These are phyloP conservation scores for Geopemphigus sp. DNA, from an alignment of 1,140 invertebrate genomes.

Conservation along the genomic window DNA sequence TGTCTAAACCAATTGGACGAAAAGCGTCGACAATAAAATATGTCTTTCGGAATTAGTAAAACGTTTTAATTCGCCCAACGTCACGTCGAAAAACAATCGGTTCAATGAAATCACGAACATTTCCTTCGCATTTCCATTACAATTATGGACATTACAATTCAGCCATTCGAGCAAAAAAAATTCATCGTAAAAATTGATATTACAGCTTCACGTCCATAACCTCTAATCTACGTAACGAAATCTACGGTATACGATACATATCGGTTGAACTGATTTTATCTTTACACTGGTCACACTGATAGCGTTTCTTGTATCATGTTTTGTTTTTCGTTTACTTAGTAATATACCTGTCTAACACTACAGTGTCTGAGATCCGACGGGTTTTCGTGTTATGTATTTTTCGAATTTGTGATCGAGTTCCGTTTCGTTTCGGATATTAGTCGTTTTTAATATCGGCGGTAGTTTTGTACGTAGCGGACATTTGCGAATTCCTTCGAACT, in stretches of 20 bases:
- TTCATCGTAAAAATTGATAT: background rate
- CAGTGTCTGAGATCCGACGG: background rate
- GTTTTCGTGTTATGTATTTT: background rate
- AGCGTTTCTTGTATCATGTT: conserved; percentile 21
- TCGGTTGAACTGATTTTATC: background rate
- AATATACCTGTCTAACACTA: background rate
- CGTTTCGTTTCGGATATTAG: background rate
- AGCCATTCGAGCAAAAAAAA: no score
- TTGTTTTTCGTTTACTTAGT: conserved; percentile 34
- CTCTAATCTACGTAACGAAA: background rate
- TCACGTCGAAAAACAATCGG: no score
- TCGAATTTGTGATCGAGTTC: conserved; percentile 18
- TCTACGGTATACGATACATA: background rate
- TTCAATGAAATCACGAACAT: no score
- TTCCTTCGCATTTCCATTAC: no score
- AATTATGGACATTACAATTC: no score
- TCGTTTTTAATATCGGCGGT: no score
- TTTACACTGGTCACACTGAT: conserved; percentile 21
- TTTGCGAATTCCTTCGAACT: background rate
- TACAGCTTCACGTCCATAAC: background rate
- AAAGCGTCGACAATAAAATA: background rate
- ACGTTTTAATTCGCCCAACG: no score
- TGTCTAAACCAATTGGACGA: background rate
- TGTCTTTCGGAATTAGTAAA: background rate
- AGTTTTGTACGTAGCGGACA: no score